Percentiles rank a stretch among this genome's conserved stretches.
These are phyloP conservation scores for Mustelus asterias DNA, from an alignment of 2,113 vertebrate species.

Conservation along the genomic window DNA sequence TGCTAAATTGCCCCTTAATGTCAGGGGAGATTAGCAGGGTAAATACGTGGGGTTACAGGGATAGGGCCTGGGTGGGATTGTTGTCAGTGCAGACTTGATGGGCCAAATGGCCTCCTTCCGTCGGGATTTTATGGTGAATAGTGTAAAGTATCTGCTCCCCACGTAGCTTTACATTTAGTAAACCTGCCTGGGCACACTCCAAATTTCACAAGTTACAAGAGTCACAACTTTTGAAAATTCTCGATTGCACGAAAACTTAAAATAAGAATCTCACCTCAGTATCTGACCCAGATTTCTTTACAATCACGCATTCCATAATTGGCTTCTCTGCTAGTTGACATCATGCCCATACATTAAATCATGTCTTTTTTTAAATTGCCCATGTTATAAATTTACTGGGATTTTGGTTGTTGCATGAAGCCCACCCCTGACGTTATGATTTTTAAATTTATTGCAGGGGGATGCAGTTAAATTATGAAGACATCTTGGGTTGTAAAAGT, in stretches of 20 bases:
- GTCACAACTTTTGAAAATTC: not conserved
- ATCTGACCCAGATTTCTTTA: not conserved
- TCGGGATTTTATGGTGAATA: too few species aligned
- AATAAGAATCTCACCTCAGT: slow-evolving; percentile 7
- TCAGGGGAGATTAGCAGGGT: too few species aligned
- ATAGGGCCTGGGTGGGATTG: too few species aligned
- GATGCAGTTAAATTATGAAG: not conserved
- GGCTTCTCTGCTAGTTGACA: not conserved
- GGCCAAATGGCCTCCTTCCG: too few species aligned
- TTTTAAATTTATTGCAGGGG: not conserved
- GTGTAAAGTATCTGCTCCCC: not conserved
- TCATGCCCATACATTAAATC: not conserved
- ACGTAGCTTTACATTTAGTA: not conserved
- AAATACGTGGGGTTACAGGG: too few species aligned
- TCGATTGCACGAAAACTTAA: not conserved
- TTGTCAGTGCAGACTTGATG: too few species aligned
- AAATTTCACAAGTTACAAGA: not conserved
- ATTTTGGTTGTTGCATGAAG: not conserved
- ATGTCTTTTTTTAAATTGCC: not conserved
- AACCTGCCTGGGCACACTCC: not conserved
- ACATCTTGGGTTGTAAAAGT: not conserved
- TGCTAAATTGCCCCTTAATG: too few species aligned
- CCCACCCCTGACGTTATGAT: not conserved
- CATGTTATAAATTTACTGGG: not conserved
- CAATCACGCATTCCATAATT: not conserved